Evolutionary conservation across 2,797 vertebrate genomes (phyloP), one percentile per base, ranked within the genome.

Genomic region (Sebastes minor): DNA sequence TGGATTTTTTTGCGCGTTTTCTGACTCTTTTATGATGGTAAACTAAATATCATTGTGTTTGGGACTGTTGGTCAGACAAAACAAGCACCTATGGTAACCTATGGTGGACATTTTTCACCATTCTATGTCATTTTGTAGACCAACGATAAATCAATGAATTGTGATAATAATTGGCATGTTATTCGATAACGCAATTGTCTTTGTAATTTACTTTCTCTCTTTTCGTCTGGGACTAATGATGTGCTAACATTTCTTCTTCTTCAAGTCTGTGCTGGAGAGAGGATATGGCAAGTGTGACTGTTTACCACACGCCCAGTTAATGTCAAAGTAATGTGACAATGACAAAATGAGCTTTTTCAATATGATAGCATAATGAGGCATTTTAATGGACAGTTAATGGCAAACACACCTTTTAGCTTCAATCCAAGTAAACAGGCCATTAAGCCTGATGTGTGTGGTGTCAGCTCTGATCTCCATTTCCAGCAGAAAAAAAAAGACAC

Each of bases 341-440:
- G 69, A 80, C 64, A 69, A 63, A 68, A 46, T 63, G 7, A 74
- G 32, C 20, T 25, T 79, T 74, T 46, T 69, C 78, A 52, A 23
- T 64, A 55, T 52, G 55, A 14, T 65, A 20, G 56, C 49, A 77
- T 69, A 60, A 77, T 70, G 56, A 71, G 66, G 32, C 52, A 32
- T 80, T 83, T 87, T 73, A 74, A 80, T 53, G 30, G 20, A 16
- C 8, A 46, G 8, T 70, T 35, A 61, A 81, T 55, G 25, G 49
- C 22, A 65, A 67, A 66, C 38, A 73, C 9, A 69, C 18, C 23
- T 65, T n/a, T 35, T 16, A 56, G 20, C 33, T 64, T 75, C 38
- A 56, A 46, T 78, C 55, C 30, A 70, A 13, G 30, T 63, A 71
- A 77, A 82, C 52, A 49, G 33, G 38, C 30, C 22, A 49, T 71